A percentile compares a stretch with the other conserved stretches of the same genome.
These are phyloP conservation scores for Ectropis crepuscularia DNA, from an alignment of 2,888 invertebrate genomes.

Conservation along the genomic window DNA sequence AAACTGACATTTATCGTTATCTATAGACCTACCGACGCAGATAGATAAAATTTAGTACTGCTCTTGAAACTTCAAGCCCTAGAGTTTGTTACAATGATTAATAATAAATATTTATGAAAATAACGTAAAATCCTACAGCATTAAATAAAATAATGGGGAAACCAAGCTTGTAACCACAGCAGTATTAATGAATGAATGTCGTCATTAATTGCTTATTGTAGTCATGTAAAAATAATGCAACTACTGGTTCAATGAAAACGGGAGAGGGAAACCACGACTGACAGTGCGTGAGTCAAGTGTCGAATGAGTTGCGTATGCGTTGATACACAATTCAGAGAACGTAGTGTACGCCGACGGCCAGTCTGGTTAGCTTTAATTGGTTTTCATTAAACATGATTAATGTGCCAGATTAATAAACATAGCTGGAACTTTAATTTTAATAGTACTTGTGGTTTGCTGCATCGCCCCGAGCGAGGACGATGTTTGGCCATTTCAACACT, in stretches of 20 bases:
- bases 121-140: not conserved
- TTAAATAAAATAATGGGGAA: slow-evolving; percentile 19
- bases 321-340: slow-evolving; percentile 37
- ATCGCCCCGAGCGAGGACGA: slow-evolving; percentile 49
- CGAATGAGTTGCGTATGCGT: slow-evolving; percentile 45
- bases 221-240: slow-evolving; percentile 46
- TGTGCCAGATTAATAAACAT: slow-evolving; percentile 50
- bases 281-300: slow-evolving; percentile 48
- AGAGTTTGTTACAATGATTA: not conserved
- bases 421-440: slow-evolving; percentile 42
- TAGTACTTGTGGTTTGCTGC: slow-evolving; percentile 36
- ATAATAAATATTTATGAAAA: not conserved
- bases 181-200: slow-evolving; percentile 38
- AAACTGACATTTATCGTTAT: slow-evolving; percentile 62
- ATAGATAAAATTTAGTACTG: slow-evolving; percentile 53
- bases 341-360: slow-evolving; percentile 43
- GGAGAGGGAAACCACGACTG: slow-evolving; percentile 38
- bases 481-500: slow-evolving; percentile 24
- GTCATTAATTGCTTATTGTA: slow-evolving; percentile 47
- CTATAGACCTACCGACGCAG: slow-evolving; percentile 58
- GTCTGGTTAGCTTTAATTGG: slow-evolving; percentile 55
- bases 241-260: slow-evolving; percentile 47
- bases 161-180: slow-evolving; percentile 52
- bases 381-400: slow-evolving; percentile 63
- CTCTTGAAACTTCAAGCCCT: slow-evolving; percentile 16